Percentiles rank a stretch among this genome's conserved stretches.
phyloP scores from a whole-genome alignment of 2,888 invertebrate species.

The Tenodera sinensis region DNA sequence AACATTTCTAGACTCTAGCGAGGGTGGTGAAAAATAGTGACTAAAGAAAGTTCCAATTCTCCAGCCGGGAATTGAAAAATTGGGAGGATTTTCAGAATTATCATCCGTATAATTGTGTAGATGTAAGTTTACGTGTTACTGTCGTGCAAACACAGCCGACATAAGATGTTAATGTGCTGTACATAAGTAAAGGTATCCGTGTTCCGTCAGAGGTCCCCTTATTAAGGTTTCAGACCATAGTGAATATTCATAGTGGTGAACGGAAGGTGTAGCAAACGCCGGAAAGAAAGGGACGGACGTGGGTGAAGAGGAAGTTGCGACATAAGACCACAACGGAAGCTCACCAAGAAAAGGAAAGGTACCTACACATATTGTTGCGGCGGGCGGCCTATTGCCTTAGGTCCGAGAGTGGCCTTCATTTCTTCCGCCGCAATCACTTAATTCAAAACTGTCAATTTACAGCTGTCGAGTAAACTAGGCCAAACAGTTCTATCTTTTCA shows the following conservation, averaged over 20 bases:
- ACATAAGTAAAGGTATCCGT: not conserved
- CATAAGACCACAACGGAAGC: not conserved
- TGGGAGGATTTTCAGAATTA: too few species aligned
- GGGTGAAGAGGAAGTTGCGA: slow-evolving; percentile 1
- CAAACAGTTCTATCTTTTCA: too few species aligned
- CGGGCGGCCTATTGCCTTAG: not conserved
- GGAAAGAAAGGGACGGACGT: not conserved
- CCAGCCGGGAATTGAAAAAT: too few species aligned
- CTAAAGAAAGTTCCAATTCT: too few species aligned
- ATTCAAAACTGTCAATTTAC: not conserved
- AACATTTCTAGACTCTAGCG: too few species aligned
- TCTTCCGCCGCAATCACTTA: not conserved
- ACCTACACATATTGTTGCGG: not conserved
- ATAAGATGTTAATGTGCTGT: not conserved
- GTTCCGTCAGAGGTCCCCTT: not conserved
- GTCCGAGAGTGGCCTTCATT: not conserved
- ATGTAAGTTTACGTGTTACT: too few species aligned
- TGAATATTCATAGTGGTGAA: not conserved
- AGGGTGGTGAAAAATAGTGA: too few species aligned
- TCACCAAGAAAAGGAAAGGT: not conserved
- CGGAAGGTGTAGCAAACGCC: not conserved
- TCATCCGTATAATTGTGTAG: too few species aligned
- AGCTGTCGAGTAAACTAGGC: not conserved
- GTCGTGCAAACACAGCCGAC: not conserved
- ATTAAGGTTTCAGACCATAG: not conserved